A percentile compares a stretch with the other conserved stretches of the same genome.
Conservation (phyloP, 2,113 vertebrate genomes). For the Noctilio leporinus region DNA sequence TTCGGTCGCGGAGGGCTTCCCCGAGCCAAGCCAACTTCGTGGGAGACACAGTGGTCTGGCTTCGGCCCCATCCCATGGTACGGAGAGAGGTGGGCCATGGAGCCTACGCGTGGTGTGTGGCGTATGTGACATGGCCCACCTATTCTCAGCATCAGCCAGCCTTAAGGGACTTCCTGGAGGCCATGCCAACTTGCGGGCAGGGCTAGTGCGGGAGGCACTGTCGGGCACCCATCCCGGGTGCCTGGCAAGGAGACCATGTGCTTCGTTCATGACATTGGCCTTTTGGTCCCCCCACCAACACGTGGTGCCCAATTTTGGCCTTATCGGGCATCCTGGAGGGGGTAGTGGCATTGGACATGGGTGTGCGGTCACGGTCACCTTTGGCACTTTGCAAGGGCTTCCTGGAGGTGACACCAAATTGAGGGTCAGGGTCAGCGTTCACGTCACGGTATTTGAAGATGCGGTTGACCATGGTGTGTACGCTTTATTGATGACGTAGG, state of each 20-base stretch:
- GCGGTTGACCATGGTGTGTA: slow-evolving; percentile 70
- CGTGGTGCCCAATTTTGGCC: not conserved
- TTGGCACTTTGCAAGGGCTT: not conserved
- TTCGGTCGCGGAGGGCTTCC: slow-evolving; percentile 40
- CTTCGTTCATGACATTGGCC: not conserved
- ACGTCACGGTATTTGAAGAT: slow-evolving; percentile 54
- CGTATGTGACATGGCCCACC: not conserved
- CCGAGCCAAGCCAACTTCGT: slow-evolving; percentile 10
- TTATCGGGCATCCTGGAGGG: not conserved
- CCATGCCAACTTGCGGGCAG: not conserved
- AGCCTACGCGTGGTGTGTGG: not conserved
- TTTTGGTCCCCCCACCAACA: not conserved
- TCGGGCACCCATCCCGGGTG: not conserved
- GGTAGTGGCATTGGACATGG: not conserved
- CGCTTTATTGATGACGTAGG: slow-evolving; percentile 68
- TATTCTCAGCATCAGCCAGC: not conserved
- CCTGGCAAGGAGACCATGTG: not conserved
- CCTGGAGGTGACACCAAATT: not conserved
- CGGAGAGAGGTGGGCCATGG: not conserved
- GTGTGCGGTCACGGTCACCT: not conserved
- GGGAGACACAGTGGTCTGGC: not conserved
- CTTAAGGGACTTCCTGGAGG: not conserved
- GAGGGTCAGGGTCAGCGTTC: not conserved
- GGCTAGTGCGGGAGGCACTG: rapidly evolving
- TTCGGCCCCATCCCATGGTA: not conserved